These are phyloP conservation scores for Chondrilla cf. caribensis DNA, from an alignment of 37 sponge, comb jelly and placozoan genomes.

Conservation along the genomic window DNA sequence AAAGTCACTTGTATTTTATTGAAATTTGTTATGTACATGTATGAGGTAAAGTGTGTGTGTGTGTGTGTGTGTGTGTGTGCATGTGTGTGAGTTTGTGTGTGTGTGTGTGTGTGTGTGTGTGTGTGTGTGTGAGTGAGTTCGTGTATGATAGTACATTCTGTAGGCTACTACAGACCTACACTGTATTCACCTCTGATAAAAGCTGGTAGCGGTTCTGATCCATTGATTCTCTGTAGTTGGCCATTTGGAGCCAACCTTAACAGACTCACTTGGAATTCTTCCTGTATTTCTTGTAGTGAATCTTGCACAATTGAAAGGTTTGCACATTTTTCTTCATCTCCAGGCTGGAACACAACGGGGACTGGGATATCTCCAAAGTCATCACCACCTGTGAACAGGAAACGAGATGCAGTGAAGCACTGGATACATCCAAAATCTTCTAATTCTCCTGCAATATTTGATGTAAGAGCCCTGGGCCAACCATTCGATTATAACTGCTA, in stretches of 20 bases:
- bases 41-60: background rate
- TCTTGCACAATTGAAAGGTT: background rate
- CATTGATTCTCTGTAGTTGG: too few species aligned
- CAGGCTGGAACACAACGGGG: too few species aligned
- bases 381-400: too few species aligned
- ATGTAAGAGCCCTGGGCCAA: too few species aligned
- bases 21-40: too few species aligned
- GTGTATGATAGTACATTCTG: background rate
- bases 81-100: slow-evolving; percentile 10
- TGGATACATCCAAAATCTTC: too few species aligned
- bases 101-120: slow-evolving; percentile 17
- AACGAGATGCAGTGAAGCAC: too few species aligned
- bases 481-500: too few species aligned
- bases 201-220: background rate
- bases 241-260: too few species aligned
- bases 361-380: too few species aligned
- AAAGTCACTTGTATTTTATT: background rate
- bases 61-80: slow-evolving; percentile 10
- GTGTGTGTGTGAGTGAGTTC: slow-evolving; percentile 5
- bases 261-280: background rate
- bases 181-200: slow-evolving; percentile 61
- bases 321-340: background rate
- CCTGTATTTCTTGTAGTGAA: background rate
- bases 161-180: too few species aligned
- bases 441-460: too few species aligned